Conservation (phyloP, 2,113 vertebrate species). For the Petrocephalus zakoni region DNA sequence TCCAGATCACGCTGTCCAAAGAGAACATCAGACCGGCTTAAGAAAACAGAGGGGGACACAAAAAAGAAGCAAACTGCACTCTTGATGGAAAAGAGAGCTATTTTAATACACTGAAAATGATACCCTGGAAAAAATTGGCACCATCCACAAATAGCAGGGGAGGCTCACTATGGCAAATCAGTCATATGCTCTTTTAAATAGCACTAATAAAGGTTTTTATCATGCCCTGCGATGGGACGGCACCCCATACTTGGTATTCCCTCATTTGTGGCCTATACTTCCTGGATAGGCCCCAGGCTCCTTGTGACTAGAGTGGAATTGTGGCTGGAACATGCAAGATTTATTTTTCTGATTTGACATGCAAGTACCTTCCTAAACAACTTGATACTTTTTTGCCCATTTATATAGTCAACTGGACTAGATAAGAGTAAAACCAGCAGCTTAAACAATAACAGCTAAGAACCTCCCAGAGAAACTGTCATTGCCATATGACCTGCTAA, state of each 20-base stretch:
- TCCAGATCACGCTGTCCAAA: slow-evolving; percentile 15
- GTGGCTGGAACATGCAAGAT: not conserved
- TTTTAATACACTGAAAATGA: slow-evolving; percentile 11
- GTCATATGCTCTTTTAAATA: not conserved
- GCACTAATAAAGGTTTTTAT: not conserved
- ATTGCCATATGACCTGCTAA: not conserved
- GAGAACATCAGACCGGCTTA: slow-evolving; percentile 11
- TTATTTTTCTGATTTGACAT: not conserved
- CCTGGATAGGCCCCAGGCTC: not conserved
- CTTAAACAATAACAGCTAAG: not conserved
- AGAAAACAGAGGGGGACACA: not conserved
- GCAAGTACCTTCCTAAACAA: not conserved
- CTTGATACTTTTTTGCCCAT: not conserved
- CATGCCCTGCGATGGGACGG: not conserved
- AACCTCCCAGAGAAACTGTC: not conserved
- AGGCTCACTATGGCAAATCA: not conserved
- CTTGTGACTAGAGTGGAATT: not conserved
- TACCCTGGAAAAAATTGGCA: not conserved
- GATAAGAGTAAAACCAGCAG: not conserved
- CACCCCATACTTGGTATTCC: not conserved
- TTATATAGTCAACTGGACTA: not conserved
- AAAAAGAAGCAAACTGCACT: not conserved
- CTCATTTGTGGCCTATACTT: not conserved
- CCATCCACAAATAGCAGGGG: not conserved
- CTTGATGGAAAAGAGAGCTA: not conserved